These are phyloP conservation scores for Pantherophis alleghaniensis DNA, from an alignment of 2,797 vertebrate genomes.

Conservation along the genomic window DNA sequence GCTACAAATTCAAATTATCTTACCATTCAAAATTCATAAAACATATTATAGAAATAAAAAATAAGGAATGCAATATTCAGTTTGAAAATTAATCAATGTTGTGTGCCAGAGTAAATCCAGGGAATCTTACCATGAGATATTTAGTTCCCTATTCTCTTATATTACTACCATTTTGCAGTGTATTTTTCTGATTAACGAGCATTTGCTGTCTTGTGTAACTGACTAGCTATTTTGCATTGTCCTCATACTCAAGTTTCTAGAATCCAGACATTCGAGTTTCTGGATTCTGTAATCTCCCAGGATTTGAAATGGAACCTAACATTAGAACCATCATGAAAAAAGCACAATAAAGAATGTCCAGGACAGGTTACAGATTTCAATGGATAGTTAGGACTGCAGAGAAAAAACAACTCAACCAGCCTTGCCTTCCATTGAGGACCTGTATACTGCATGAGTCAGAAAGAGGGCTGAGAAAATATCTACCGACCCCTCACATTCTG, in stretches of 20 bases:
- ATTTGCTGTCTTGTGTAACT: rapidly evolving
- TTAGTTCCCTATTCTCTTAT: not conserved
- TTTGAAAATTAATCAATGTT: not conserved
- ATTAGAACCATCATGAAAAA: not conserved
- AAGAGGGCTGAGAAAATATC: not conserved
- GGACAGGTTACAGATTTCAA: not conserved
- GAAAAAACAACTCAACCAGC: not conserved
- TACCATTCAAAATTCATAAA: not conserved
- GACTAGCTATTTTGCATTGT: constrained; percentile 4
- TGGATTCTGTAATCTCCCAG: not conserved
- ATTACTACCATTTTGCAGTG: not conserved
- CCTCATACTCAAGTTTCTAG: constrained; percentile 19
- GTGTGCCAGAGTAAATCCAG: too few relatives aligned
- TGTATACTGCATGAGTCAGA: not conserved
- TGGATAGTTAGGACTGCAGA: not conserved
- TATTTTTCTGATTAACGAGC: not conserved
- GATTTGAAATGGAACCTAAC: not conserved
- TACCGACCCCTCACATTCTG: not conserved
- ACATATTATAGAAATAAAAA: not conserved
- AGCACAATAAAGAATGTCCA: not conserved
- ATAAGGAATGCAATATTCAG: not conserved
- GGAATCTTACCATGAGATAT: not conserved
- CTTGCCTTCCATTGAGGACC: not conserved
- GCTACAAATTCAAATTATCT: not conserved
- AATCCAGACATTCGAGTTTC: not conserved